Percentiles rank a stretch among this genome's conserved stretches.
Conservation (phyloP, 1,140 invertebrate genomes). For the Telenomus remus region DNA sequence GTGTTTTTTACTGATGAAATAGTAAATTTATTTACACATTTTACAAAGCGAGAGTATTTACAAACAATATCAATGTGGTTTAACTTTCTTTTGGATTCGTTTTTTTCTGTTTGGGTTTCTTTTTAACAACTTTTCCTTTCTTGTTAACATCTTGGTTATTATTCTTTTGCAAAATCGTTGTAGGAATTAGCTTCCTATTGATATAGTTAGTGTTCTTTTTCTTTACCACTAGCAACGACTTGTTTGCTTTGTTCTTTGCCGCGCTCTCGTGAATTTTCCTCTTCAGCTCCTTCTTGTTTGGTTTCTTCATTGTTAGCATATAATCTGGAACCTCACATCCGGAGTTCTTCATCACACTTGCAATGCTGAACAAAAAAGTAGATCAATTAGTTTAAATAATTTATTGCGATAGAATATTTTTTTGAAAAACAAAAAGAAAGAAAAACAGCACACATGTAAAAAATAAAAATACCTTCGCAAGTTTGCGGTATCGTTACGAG, state of each 20-base stretch:
- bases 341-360: constrained; percentile 88
- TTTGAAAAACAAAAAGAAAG: neutral
- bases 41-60: neutral
- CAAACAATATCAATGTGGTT: too few relatives aligned
- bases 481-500: constrained; percentile 88
- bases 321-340: constrained; percentile 93
- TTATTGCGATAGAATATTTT: neutral
- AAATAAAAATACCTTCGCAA: constrained; percentile 82
- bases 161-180: constrained; percentile 16
- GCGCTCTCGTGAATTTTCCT: constrained; percentile 18
- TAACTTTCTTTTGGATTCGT: too few relatives aligned
- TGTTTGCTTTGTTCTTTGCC: constrained; percentile 19
- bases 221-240: neutral
- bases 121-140: neutral
- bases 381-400: neutral
- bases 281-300: constrained; percentile 78
- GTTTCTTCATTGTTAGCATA: constrained; percentile 88
- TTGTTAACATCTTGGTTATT: constrained; percentile 1
- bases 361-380: constrained; percentile 81
- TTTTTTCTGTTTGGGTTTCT: neutral
- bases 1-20: too few relatives aligned
- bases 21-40: neutral
- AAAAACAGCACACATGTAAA: constrained; percentile 1
- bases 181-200: constrained; percentile 1
- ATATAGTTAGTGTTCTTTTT: constrained; percentile 6